Base-by-base conservation (phyloP, 2,113 vertebrate species). In the Heloderma charlesbogerti region DNA sequence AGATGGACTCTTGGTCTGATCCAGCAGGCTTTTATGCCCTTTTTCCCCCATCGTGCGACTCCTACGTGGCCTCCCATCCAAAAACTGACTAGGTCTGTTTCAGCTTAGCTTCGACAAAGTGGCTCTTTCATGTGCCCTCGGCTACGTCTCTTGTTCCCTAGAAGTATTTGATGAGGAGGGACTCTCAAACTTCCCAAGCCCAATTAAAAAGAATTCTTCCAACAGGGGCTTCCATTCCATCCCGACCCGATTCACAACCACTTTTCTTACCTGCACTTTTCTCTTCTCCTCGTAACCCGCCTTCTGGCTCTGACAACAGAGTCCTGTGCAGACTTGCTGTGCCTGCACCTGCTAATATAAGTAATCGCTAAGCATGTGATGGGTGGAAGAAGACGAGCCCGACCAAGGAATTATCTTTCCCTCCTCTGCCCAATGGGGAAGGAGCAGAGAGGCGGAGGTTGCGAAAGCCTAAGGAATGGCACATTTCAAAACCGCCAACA, bases 211-310 rank as follows among this genome's bases (percentile, higher is more conserved):
- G 69, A 3, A 71, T 71, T 29, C 1, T 71, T 34, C 69, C 10
- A 22, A 80, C 45, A 54, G 4, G 25, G 2, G 10, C 45, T 48
- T 4, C 8, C 25, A 2, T 13, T 22, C 40, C 0, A 0, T 34
- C 51, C 48, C 48, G 48, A 51, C 48, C 3, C 48, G 48, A 54
- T 29, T 80, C 31, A 48, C 34, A 18, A 2, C 6, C 6, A 3
- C 69, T 31, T 5, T n/a, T n/a, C 54, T 51, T n/a, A 43, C 88
- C 72, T 82, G 90, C 34, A 45, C 48, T 0, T 13, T 13, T 67
- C 57, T 2, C 0, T 0, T 4, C 18, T 43, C 37, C 0, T 3
- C 18, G 2, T 34, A 48, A 54, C 37, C 10, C 37, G 43, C 3
- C n/a, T 25, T 34, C 66, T 18, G 20, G 51, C 25, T 75, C 66